Conservation (phyloP, 2,888 invertebrate genomes). For the Nasonia oneida region DNA sequence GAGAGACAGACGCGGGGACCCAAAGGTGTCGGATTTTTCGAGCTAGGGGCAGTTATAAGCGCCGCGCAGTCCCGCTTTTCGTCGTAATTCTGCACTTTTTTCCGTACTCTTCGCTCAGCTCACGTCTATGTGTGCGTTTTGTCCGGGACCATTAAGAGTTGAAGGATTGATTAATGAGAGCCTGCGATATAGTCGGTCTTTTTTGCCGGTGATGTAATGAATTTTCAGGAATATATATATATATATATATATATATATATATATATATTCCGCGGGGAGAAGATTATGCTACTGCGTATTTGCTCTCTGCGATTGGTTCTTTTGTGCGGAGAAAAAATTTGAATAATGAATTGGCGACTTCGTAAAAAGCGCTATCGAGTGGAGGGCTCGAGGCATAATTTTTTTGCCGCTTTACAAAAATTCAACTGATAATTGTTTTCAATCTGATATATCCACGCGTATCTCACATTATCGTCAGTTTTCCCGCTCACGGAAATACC, state of each 20-base stretch:
- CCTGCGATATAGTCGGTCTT: background rate
- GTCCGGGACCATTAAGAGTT: conserved; percentile 17
- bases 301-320: background rate
- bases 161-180: conserved; percentile 37
- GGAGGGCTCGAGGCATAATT: background rate
- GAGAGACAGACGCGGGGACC: conserved; percentile 71
- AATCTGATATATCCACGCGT: background rate
- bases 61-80: conserved; percentile 17
- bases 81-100: conserved; percentile 41
- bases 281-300: background rate
- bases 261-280: background rate
- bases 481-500: too few species aligned
- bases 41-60: conserved; percentile 57
- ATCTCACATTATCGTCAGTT: background rate
- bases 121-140: background rate
- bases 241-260: too few species aligned
- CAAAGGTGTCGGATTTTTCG: conserved; percentile 75
- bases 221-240: background rate
- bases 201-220: background rate
- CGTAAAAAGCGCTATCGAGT: background rate
- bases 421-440: background rate
- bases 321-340: background rate
- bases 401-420: background rate
- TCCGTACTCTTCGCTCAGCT: background rate
- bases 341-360: conserved; percentile 13